These are phyloP conservation scores for Eidolon dupreanum DNA, from an alignment of 2,797 vertebrate genomes.

Conservation along the genomic window DNA sequence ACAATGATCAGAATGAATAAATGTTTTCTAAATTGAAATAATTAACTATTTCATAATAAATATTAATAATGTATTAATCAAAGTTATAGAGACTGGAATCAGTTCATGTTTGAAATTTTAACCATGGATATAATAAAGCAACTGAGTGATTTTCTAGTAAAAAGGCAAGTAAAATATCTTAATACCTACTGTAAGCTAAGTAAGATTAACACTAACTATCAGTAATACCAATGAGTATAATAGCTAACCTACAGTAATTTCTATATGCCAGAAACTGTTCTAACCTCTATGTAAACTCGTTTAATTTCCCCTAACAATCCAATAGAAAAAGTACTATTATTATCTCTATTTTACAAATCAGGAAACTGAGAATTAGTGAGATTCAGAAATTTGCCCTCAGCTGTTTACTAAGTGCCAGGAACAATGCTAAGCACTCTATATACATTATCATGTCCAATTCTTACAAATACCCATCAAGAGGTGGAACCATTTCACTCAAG, in stretches of 20 bases:
- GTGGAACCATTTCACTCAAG: not conserved
- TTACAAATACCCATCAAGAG: not conserved
- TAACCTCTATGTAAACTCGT: not conserved
- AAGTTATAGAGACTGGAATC: not conserved
- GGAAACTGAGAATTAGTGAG: not conserved
- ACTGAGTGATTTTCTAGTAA: not conserved
- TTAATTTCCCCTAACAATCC: not conserved
- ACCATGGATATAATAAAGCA: not conserved
- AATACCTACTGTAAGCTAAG: not conserved
- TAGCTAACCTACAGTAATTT: not conserved
- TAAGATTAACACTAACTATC: not conserved
- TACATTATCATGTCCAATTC: not conserved
- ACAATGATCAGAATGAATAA: not conserved
- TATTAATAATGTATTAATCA: not conserved
- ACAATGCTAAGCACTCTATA: not conserved
- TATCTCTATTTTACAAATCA: not conserved
- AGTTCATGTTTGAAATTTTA: not conserved
- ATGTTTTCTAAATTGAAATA: not conserved
- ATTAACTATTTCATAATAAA: conserved; percentile 17
- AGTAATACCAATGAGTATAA: not conserved
- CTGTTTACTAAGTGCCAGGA: not conserved
- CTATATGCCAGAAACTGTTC: not conserved
- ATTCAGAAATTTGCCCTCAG: not conserved
- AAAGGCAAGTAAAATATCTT: not conserved
- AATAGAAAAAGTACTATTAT: not conserved